phyloP scores from a whole-genome alignment of 2,888 invertebrate genomes.

The Cephalotes varians region DNA sequence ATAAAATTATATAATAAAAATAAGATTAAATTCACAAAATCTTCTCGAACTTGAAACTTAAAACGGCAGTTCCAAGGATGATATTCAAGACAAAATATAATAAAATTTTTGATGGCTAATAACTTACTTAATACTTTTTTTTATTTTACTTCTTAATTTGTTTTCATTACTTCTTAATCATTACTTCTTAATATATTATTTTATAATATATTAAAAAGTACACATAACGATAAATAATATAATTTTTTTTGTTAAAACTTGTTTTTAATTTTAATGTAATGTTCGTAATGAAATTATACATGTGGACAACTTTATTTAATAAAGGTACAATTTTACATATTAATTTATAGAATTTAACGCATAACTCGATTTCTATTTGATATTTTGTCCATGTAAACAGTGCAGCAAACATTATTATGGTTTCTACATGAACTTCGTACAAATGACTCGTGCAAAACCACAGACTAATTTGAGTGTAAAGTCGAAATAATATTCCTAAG shows the following conservation, averaged over 20 bases:
- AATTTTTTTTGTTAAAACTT: not conserved
- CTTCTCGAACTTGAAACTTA: not conserved
- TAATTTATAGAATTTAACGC: conserved; percentile 36
- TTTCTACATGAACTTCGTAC: conserved; percentile 14
- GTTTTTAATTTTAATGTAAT: conserved; percentile 26
- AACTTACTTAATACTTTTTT: no score
- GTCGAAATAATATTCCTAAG: conserved; percentile 49
- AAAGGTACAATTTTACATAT: conserved; percentile 26
- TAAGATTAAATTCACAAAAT: not conserved
- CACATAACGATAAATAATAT: not conserved
- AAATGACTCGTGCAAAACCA: conserved; percentile 34
- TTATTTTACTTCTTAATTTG: no score
- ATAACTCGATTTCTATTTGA: conserved; percentile 19
- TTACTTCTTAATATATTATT: no score
- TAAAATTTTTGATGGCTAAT: not conserved
- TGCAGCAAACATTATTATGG: conserved; percentile 31
- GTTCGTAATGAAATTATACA: conserved; percentile 16
- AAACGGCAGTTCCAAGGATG: not conserved
- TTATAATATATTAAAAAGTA: conserved; percentile 3
- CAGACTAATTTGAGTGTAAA: conserved; percentile 34
- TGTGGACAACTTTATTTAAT: not conserved
- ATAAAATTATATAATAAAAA: conserved; percentile 17
- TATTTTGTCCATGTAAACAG: conserved; percentile 21
- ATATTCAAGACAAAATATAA: not conserved
- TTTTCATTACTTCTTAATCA: no score